phyloP scores from a whole-genome alignment of 2,113 vertebrate species.

The Macaca nemestrina region DNA sequence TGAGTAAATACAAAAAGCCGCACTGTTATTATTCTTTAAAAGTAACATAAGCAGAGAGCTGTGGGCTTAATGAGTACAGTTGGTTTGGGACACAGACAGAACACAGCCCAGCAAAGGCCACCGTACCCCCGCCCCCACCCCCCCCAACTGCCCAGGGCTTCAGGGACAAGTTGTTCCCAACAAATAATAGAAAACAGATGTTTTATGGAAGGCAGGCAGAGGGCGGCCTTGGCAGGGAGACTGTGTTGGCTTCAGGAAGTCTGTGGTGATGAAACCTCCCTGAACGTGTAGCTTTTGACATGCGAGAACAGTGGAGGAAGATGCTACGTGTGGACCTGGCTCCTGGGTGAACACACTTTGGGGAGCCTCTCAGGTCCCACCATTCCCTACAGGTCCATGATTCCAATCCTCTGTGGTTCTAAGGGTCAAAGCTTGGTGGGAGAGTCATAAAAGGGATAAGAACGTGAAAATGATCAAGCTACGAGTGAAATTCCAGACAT shows the following conservation, averaged over 20 bases:
- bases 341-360: accelerated
- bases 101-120: neutral
- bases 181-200: slow-evolving; percentile 55
- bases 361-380: neutral
- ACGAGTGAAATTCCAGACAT: accelerated
- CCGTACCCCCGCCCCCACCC: no score
- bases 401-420: neutral
- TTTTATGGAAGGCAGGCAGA: neutral
- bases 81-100: slow-evolving; percentile 2
- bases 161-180: slow-evolving; percentile 41
- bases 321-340: neutral
- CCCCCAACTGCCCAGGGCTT: neutral
- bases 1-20: slow-evolving; percentile 13
- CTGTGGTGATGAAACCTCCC: neutral
- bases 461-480: neutral
- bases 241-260: accelerated
- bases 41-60: neutral
- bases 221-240: neutral
- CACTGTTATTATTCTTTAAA: neutral
- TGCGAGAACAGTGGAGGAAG: neutral
- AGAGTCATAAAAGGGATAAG: neutral
- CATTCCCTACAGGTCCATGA: neutral
- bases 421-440: neutral
- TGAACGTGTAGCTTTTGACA: neutral
- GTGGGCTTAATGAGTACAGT: neutral